Base-by-base conservation (phyloP, 2,113 vertebrate genomes). In the Channa maculata region DNA sequence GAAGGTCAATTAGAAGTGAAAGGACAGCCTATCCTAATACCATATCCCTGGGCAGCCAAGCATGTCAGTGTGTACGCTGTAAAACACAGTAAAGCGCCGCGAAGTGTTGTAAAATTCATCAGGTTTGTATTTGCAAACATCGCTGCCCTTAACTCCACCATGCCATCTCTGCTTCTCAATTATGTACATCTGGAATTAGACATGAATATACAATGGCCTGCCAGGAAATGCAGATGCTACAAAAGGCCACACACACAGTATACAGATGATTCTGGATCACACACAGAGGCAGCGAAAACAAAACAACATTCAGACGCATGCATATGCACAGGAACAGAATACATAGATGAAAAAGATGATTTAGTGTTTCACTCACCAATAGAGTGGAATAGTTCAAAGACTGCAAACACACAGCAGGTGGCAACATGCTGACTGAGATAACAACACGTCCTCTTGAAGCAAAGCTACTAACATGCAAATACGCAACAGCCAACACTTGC, bases 21-120 rank as follows among this genome's bases (percentile, higher is more conserved):
- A 78, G 83, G 71, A 54, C 77, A 75, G 62, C 34, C 24, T 15
- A 65, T 65, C 63, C 45, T 4, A 8, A 54, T 64, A 24, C 24
- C 24, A 2, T 37, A 34, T 86, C 80, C 72, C 60, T 34, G 60
- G 13, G 57, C 67, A 73, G 77, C 70, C 82, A 70, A 46, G 83
- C 76, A 12, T 71, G 71, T 84, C 65, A 13, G 39, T 75, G 77
- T 64, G 75, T n/a, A 39, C 6, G 54, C 75, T 89, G 89, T 89
- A 74, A 79, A 87, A 89, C 81, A 89, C 72, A 9, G 83, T 33
- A 57, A 74, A 76, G 80, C 46, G 70, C 78, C 57, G 73, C 44
- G 0, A 84, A 67, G 82, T 88, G 73, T 75, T 90, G 86, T 83
- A 91, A 89, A 88, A 90, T 87, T 90, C 71, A 88, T 90, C 66